These are phyloP conservation scores for Allygus modestus DNA, from an alignment of 2,888 invertebrate genomes.

Conservation along the genomic window DNA sequence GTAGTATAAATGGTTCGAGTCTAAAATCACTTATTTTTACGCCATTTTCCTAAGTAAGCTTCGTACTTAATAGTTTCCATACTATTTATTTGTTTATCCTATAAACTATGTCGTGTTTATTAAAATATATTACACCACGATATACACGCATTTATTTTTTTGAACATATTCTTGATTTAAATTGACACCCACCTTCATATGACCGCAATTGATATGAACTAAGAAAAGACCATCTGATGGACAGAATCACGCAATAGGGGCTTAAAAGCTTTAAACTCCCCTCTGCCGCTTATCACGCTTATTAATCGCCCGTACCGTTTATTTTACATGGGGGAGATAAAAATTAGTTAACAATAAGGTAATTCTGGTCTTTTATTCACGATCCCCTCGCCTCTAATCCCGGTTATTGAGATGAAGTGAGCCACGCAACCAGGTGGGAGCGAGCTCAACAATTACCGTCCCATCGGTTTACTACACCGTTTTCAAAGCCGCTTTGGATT, in stretches of 20 bases:
- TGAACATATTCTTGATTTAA: no score
- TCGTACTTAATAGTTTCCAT: no score
- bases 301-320: conserved; percentile 49
- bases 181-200: no score
- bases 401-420: conserved; percentile 47
- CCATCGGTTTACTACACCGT: conserved; percentile 25
- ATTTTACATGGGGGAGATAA: conserved; percentile 47
- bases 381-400: conserved; percentile 43
- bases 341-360: conserved; percentile 52
- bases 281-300: conserved; percentile 22
- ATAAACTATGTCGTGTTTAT: no score
- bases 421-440: conserved; percentile 21
- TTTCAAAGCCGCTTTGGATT: conserved; percentile 39
- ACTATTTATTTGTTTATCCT: no score
- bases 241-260: not conserved
- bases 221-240: not conserved
- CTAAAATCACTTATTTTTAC: no score
- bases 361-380: conserved; percentile 38
- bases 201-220: not conserved
- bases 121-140: no score
- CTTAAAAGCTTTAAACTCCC: conserved; percentile 21
- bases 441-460: conserved; percentile 25
- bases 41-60: no score
- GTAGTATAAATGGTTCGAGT: no score
- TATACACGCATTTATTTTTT: no score